Percentiles rank a stretch among this genome's conserved stretches.
Conservation (phyloP, 30 jellyfish, hydroid and myxozoan species). For the Nemopilema nomurai region DNA sequence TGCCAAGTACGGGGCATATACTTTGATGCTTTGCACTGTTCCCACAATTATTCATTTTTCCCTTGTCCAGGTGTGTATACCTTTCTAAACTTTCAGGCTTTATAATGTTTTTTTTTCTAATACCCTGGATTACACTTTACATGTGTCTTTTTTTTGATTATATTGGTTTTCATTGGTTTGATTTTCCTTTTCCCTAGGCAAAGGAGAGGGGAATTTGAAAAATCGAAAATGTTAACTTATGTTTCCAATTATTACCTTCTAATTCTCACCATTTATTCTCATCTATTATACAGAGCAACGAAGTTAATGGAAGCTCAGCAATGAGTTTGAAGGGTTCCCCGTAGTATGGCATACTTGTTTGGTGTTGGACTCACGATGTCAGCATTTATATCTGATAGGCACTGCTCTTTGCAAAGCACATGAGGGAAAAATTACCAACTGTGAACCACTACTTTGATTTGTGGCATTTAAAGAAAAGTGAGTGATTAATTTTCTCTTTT, state of each 20-base stretch:
- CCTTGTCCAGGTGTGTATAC: conserved; percentile 17
- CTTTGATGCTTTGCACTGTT: not conserved
- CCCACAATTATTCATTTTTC: conserved; percentile 2
- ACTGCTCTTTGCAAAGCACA: conserved; percentile 5
- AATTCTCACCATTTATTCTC: not conserved
- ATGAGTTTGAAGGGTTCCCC: not conserved
- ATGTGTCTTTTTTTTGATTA: not conserved
- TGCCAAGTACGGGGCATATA: conserved; percentile 33
- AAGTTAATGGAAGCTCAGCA: conserved; percentile 14
- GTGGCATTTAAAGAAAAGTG: conserved; percentile 12
- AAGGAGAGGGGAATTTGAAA: not conserved
- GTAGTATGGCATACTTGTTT: conserved; percentile 1
- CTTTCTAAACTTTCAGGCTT: not conserved
- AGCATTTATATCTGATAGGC: conserved; percentile 6
- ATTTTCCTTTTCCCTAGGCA: not conserved
- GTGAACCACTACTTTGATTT: not conserved
- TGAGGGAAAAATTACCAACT: conserved; percentile 4
- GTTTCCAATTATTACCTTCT: not conserved
- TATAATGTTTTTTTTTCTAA: not conserved
- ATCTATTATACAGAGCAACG: not conserved
- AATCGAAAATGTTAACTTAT: not conserved
- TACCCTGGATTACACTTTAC: not conserved
- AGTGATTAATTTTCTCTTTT: not conserved
- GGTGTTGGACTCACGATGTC: not conserved
- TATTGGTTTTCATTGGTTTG: not conserved